Base-by-base conservation (phyloP, 2,113 vertebrate species). In the Nothoprocta perdicaria region DNA sequence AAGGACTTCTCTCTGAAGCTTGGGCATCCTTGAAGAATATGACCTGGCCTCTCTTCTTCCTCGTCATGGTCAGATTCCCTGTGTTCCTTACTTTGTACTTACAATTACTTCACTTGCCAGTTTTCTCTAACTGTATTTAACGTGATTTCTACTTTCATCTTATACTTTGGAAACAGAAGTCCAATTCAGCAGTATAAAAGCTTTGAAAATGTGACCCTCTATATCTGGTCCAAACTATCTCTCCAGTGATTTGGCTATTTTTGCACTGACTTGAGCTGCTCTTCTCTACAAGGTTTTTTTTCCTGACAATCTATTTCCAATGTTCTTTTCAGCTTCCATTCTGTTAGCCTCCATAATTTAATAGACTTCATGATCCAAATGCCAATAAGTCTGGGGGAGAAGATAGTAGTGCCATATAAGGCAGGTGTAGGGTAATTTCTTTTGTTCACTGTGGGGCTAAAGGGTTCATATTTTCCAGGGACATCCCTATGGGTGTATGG, bases 211-310 rank as follows among this genome's bases (percentile, higher is more conserved):
- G 27, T 94, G 80, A 68, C 55, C 55, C 29, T 80, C 89, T 92
- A 40, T 95, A 72, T 88, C 86, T 95, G 41, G 33, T 95, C 92
- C 91, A 92, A 94, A 45, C 41, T 58, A 66, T 62, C 66, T 90
- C 80, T 96, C 75, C 78, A 74, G 65, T 82, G 92, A 69, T 91
- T 96, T 91, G 84, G 76, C 93, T 92, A 86, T 90, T 97, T 91
- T 80, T 91, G 84, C 63, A 61, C 33, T 79, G 65, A 88, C 66
- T 90, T 76, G 48, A 92, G 41, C 68, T 89, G 48, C 76, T 95
- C 71, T 88, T 93, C 86, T 92, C 80, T 79, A 68, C 72, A 93
- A 78, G 53, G 43, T 90, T 95, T 93, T 58, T 38, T 93, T 95
- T 91, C 82, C 91, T 89, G 52, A 73, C 50, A 63, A 55, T 63